Conservation (phyloP, 2,797 vertebrate genomes). For the Sebastolobus altivelis region DNA sequence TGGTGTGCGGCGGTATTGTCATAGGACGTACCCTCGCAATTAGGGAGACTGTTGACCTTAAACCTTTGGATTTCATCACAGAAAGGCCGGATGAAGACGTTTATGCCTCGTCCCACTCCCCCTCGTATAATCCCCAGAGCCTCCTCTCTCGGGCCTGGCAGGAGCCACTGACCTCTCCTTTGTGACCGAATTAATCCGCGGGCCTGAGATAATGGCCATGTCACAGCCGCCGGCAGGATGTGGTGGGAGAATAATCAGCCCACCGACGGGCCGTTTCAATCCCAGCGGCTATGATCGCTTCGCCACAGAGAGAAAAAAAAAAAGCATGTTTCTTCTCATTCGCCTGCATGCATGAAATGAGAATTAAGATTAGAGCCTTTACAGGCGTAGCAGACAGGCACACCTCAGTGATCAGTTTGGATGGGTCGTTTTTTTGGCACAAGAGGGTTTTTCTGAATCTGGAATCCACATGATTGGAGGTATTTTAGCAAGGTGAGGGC, state of each 20-base stretch:
- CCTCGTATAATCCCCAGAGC: constrained; percentile 57
- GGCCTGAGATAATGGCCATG: constrained; percentile 75
- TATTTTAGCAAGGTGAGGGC: background rate
- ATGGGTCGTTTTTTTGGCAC: constrained; percentile 11
- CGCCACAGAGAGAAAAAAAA: constrained; percentile 18
- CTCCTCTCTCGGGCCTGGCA: constrained; percentile 58
- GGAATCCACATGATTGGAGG: constrained; percentile 4
- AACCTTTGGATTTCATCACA: constrained; percentile 64
- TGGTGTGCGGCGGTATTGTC: constrained; percentile 50
- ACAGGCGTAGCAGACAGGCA: constrained; percentile 1
- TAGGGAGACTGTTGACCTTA: constrained; percentile 68
- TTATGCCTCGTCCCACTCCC: constrained; percentile 32
- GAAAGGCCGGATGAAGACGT: constrained; percentile 47
- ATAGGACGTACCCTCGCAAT: constrained; percentile 63
- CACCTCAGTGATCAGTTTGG: constrained; percentile 33
- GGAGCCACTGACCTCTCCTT: constrained; percentile 76
- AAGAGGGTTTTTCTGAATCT: background rate
- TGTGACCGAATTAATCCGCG: constrained; percentile 74
- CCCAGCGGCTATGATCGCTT: constrained; percentile 48
- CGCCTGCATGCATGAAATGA: constrained; percentile 50
- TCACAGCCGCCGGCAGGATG: constrained; percentile 62
- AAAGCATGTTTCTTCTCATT: constrained; percentile 33
- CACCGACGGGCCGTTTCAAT: constrained; percentile 54
- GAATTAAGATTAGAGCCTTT: constrained; percentile 45
- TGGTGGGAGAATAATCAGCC: constrained; percentile 70